These are phyloP conservation scores for Takifugu ocellatus DNA, from an alignment of 2,797 vertebrate genomes.

Conservation along the genomic window DNA sequence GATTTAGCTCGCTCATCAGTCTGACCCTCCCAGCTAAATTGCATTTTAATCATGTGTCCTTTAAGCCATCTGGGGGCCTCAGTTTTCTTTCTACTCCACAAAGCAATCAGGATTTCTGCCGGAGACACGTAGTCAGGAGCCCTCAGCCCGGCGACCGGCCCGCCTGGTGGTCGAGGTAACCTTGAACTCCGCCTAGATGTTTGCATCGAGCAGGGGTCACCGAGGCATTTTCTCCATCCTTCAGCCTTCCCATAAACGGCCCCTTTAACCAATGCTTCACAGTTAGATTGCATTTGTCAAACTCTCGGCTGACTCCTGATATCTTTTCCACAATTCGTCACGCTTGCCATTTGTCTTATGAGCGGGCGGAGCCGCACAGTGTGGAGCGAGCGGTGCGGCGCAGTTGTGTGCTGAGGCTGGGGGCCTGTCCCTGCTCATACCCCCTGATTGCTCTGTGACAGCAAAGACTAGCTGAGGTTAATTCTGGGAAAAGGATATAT, in stretches of 20 bases:
- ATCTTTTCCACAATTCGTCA: conserved; percentile 46
- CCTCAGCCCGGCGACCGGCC: conserved; percentile 26
- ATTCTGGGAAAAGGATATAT: conserved; percentile 64
- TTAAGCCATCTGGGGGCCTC: conserved; percentile 66
- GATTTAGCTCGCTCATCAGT: conserved; percentile 61
- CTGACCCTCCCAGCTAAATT: conserved; percentile 61
- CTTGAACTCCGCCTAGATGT: conserved; percentile 52
- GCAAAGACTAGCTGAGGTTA: conserved; percentile 67
- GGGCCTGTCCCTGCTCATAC: conserved; percentile 55
- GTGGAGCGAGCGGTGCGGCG: conserved; percentile 9
- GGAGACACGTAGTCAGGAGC: conserved; percentile 35
- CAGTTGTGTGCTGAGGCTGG: conserved; percentile 40
- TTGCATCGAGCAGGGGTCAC: conserved; percentile 52
- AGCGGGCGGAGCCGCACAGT: conserved; percentile 34
- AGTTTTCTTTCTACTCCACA: conserved; percentile 39
- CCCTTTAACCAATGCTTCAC: conserved; percentile 37
- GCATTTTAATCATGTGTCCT: conserved; percentile 69
- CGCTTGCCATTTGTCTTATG: conserved; percentile 31
- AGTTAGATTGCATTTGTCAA: conserved; percentile 58
- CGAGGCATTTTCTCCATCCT: conserved; percentile 38
- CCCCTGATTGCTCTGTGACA: conserved; percentile 62
- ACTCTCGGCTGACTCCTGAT: conserved; percentile 23
- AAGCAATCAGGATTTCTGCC: conserved; percentile 44
- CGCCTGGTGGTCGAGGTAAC: conserved; percentile 39
- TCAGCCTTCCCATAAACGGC: conserved; percentile 22